A percentile compares a stretch with the other conserved stretches of the same genome.
These are phyloP conservation scores for Laothoe populi DNA, from an alignment of 2,888 invertebrate species.

Conservation along the genomic window DNA sequence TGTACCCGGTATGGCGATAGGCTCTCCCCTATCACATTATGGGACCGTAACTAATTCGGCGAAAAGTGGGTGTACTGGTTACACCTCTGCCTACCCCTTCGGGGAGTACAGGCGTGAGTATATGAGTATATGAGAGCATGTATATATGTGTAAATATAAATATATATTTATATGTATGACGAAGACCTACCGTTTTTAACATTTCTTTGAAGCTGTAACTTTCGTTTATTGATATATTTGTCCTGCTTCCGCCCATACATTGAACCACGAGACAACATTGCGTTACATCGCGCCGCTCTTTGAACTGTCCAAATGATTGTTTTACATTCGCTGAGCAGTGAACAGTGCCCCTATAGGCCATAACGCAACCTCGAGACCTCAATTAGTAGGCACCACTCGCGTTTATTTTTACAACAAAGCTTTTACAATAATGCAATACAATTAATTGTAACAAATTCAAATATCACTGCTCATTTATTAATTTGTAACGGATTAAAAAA, in stretches of 20 bases:
- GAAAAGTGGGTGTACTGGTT: no score
- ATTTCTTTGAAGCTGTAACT: not conserved
- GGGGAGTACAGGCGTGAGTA: no score
- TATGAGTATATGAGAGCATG: no score
- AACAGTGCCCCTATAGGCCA: slow-evolving; percentile 69
- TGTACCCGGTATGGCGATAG: no score
- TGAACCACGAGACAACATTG: slow-evolving; percentile 54
- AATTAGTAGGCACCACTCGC: slow-evolving; percentile 73
- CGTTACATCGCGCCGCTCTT: slow-evolving; percentile 75
- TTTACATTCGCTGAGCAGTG: slow-evolving; percentile 81
- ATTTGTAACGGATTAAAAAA: no score
- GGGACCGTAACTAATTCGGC: no score
- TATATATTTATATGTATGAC: no score
- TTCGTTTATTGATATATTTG: not conserved
- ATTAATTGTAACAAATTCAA: slow-evolving; percentile 54
- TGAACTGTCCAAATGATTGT: slow-evolving; percentile 83
- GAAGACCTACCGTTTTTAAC: no score
- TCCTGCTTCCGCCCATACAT: slow-evolving; percentile 34
- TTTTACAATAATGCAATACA: slow-evolving; percentile 54
- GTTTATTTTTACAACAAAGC: slow-evolving; percentile 72
- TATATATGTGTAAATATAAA: no score
- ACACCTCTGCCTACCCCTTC: no score
- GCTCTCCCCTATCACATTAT: no score
- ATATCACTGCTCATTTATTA: slow-evolving; percentile 43
- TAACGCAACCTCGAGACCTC: slow-evolving; percentile 75